Conservation (phyloP, 2,113 vertebrate genomes). For the Pan troglodytes region DNA sequence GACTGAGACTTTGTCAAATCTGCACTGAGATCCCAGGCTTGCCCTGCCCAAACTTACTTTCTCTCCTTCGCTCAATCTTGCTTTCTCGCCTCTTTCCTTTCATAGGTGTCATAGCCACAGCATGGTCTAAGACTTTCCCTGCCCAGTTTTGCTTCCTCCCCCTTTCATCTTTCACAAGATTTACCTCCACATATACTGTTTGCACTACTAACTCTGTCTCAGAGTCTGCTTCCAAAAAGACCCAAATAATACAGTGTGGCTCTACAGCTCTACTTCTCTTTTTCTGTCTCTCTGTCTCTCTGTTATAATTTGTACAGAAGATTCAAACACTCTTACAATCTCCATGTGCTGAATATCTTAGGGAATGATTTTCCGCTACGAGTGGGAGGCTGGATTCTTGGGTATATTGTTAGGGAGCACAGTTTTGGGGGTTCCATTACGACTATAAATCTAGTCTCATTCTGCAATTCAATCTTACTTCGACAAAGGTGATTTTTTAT, state of each 20-base stretch:
- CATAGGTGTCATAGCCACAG: neutral
- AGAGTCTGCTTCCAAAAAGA: neutral
- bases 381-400: neutral
- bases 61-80: neutral
- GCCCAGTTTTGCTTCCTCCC: neutral
- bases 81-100: neutral
- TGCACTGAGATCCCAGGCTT: neutral
- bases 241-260: neutral
- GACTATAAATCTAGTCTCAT: neutral
- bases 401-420: neutral
- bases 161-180: neutral
- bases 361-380: neutral
- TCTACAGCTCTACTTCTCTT: neutral
- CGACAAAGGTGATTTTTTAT: slow-evolving; percentile 7
- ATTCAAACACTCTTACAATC: neutral
- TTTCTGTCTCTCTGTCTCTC: neutral
- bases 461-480: neutral
- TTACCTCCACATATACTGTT: neutral
- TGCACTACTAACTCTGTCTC: neutral
- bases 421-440: neutral
- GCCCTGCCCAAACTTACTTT: neutral
- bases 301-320: no score
- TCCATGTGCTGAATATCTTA: neutral
- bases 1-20: neutral
- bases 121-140: neutral